These are phyloP conservation scores for Thalpophila matura DNA, from an alignment of 2,888 invertebrate species.

Conservation along the genomic window DNA sequence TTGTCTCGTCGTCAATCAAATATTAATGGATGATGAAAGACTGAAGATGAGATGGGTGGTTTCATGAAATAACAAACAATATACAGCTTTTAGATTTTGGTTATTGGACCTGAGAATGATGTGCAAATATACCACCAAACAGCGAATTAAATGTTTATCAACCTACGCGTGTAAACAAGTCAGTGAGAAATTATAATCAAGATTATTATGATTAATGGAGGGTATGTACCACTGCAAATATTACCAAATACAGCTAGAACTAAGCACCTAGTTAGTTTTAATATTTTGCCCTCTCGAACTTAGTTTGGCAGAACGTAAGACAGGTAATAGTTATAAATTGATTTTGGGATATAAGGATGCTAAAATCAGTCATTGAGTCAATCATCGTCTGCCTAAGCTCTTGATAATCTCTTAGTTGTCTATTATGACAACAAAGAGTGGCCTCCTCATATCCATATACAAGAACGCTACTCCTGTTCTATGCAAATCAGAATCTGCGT, in stretches of 20 bases:
- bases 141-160: constrained; percentile 21
- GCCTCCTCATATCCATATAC: too few species aligned
- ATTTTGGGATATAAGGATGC: too few species aligned
- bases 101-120: neutral
- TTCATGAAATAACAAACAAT: neutral
- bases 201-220: constrained; percentile 27
- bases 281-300: constrained; percentile 7
- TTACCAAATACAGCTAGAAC: constrained; percentile 1
- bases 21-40: neutral
- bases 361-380: too few species aligned
- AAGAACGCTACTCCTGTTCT: too few species aligned
- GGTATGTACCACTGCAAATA: constrained; percentile 7
- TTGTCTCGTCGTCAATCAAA: too few species aligned
- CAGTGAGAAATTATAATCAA: constrained; percentile 22
- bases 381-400: too few species aligned
- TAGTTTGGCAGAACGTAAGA: neutral
- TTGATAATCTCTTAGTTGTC: too few species aligned
- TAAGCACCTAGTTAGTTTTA: neutral
- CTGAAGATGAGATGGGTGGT: too few species aligned
- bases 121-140: neutral
- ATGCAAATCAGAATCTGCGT: too few species aligned
- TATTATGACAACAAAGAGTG: too few species aligned
- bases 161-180: constrained; percentile 14
- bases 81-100: neutral
- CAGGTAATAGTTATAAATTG: too few species aligned